These are phyloP conservation scores for Apostichopus californicus DNA, from an alignment of 35 echinoderm and acorn worm genomes.

Conservation along the genomic window DNA sequence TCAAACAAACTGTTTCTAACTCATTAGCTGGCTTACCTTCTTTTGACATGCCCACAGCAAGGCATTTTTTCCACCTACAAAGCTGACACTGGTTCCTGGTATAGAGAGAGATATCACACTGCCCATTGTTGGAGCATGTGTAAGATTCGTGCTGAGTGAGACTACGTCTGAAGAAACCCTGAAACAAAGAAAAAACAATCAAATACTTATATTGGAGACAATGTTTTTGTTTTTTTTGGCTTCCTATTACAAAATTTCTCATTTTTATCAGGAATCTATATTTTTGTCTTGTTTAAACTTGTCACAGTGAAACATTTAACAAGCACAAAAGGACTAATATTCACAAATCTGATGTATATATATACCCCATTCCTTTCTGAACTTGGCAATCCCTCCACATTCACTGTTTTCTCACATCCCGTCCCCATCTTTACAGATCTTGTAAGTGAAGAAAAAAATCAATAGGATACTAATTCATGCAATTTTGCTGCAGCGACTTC, in stretches of 20 bases:
- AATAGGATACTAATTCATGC: constrained; percentile 43
- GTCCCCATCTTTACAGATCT: too few relatives aligned
- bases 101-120: constrained; percentile 96
- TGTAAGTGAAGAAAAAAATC: constrained; percentile 21
- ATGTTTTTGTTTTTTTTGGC: too few relatives aligned
- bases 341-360: too few relatives aligned
- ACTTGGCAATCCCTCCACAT: not conserved
- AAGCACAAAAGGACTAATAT: too few relatives aligned
- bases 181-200: constrained; percentile 37
- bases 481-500: constrained; percentile 10
- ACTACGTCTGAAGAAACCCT: constrained; percentile 98
- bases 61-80: constrained; percentile 98
- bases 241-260: too few relatives aligned
- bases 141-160: constrained; percentile 97
- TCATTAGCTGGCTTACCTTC: constrained; percentile 70
- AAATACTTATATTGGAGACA: too few relatives aligned
- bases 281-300: too few relatives aligned
- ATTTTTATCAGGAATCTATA: too few relatives aligned
- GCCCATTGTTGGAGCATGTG: constrained; percentile 96
- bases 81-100: constrained; percentile 98
- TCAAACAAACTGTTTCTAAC: not conserved
- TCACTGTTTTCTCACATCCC: not conserved
- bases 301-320: too few relatives aligned
- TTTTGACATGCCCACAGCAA: constrained; percentile 98
- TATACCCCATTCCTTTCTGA: too few relatives aligned